These are phyloP conservation scores for Caenorhabditis latens DNA, from an alignment of 1,140 invertebrate genomes.

Conservation along the genomic window DNA sequence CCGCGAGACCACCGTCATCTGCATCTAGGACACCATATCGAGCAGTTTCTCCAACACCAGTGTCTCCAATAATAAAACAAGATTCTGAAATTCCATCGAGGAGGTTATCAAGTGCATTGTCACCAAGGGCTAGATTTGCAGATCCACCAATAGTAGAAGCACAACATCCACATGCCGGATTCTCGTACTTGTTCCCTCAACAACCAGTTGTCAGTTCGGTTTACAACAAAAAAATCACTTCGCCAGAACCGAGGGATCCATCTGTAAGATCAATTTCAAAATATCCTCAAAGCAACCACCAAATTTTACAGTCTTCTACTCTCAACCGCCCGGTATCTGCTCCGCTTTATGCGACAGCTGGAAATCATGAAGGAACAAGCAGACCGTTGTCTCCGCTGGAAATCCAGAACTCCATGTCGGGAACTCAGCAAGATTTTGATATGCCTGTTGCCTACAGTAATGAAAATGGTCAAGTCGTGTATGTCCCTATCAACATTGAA, in stretches of 20 bases:
- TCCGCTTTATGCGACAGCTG: conserved; percentile 47
- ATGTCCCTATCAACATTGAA: conserved; percentile 68
- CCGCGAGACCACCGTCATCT: conserved; percentile 34
- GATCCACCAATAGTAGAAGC: conserved; percentile 62
- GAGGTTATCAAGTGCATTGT: conserved; percentile 44
- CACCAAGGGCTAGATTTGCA: conserved; percentile 60
- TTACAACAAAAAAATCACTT: conserved; percentile 57
- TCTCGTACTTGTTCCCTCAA: conserved; percentile 66
- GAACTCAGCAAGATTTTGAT: conserved; percentile 45
- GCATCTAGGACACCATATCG: conserved; percentile 36
- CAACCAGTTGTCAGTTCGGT: conserved; percentile 63
- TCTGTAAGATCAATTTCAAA: not conserved
- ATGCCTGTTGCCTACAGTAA: conserved; percentile 39
- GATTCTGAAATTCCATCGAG: conserved; percentile 48
- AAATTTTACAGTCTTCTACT: conserved; percentile 29
- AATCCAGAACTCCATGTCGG: conserved; percentile 39
- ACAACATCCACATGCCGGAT: conserved; percentile 64
- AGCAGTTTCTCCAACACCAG: conserved; percentile 25
- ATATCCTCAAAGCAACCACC: not conserved
- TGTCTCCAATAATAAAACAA: conserved; percentile 50
- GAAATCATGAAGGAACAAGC: conserved; percentile 28
- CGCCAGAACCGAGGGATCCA: conserved; percentile 51
- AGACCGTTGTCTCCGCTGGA: conserved; percentile 9
- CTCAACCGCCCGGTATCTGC: conserved; percentile 42
- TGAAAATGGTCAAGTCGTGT: conserved; percentile 66